phyloP scores from a whole-genome alignment of 2,113 vertebrate species.

The Manacus vitellinus region DNA sequence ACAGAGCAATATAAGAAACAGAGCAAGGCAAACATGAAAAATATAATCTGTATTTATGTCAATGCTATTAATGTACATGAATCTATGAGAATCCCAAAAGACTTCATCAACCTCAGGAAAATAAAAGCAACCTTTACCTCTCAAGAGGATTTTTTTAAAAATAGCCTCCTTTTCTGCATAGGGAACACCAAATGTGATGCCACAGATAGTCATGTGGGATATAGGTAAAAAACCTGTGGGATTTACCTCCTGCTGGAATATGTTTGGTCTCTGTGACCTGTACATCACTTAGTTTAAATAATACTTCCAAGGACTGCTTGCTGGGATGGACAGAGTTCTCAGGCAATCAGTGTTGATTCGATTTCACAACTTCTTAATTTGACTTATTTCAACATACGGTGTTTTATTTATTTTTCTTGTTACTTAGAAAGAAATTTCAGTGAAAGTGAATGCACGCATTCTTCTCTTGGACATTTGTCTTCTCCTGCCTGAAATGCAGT shows the following conservation, averaged over 20 bases:
- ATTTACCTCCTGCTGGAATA: background rate
- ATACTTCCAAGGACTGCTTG: background rate
- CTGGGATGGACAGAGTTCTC: background rate
- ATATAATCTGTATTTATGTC: background rate
- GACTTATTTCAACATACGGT: background rate
- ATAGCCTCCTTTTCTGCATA: background rate
- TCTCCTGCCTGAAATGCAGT: constrained; percentile 2
- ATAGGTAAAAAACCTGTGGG: too few species aligned
- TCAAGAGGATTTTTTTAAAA: background rate
- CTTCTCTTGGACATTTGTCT: background rate
- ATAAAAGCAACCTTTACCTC: background rate
- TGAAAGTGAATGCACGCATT: background rate
- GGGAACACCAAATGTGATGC: background rate
- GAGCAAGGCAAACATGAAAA: background rate
- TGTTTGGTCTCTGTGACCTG: background rate
- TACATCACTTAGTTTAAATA: background rate
- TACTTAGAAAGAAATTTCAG: background rate
- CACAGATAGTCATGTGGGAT: background rate
- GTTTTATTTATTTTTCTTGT: background rate
- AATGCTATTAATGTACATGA: background rate
- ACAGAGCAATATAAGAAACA: accelerated
- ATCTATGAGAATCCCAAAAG: background rate
- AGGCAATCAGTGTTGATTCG: background rate
- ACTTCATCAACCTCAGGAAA: background rate
- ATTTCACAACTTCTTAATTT: background rate